Base-by-base conservation (phyloP, 2,888 invertebrate genomes). In the Meta bourneti region DNA sequence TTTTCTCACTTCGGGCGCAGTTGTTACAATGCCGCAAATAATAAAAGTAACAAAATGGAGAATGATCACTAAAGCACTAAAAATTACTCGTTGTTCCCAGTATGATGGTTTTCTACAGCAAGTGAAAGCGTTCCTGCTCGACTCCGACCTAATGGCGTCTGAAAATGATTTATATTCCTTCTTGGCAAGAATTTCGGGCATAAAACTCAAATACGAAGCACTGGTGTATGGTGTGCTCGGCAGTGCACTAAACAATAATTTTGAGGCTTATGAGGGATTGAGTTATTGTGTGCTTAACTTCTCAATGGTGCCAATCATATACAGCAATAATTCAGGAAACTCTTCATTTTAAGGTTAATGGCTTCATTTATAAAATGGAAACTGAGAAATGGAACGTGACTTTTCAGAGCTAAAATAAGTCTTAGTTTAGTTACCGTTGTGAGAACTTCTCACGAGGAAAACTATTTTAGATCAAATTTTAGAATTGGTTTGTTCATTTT, bases 1-100 rank as follows among this genome's bases (percentile, higher is more conserved):
- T 85, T 85, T 85, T 85, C 85, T 61, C 85, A 80, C 80, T 79
- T 80, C 61, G n/a, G 80, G 8, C 71, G 52, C 78, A 86, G 86
- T 79, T 86, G 52, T 79, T 87, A 72, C 80, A 80, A 72, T 34
- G 51, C 72, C 72, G n/a, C 71, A 80, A 86, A 79, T 20, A 79
- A 87, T 51, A 87, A 80, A 87, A 80, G 80, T 34, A 87, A 80
- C 80, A 87, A 87, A 87, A 80, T 48, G 51, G 51, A 72, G 80
- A 87, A 72, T 77, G 85, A 83, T 83, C 69, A 61, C 72, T 61
- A 54, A 77, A 77, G 85, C 77, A 85, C 85, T 85, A 85, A 85
- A 85, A 85, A 85, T 85, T 85, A 85, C 85, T 85, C 85, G 72
- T 85, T 85, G 85, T 85, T 85, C 85, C 75, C 69, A 34, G 34